phyloP scores from a whole-genome alignment of 2,113 vertebrate genomes.

The Brachypodius melanocephalos region DNA sequence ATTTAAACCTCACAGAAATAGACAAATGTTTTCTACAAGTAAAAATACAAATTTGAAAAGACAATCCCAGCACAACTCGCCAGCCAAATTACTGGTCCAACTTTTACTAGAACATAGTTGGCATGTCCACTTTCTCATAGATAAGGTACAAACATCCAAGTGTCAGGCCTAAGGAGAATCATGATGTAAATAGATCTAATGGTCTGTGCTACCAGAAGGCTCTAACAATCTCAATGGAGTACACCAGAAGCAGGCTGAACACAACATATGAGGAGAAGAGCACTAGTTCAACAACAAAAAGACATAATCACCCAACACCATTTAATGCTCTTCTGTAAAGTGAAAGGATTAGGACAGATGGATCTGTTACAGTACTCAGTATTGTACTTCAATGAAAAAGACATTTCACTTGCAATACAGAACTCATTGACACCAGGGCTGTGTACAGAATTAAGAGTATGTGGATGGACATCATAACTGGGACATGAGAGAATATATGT shows the following conservation, averaged over 20 bases:
- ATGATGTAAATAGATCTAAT: neutral
- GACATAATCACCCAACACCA: neutral
- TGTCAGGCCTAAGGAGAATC: neutral
- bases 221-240: neutral
- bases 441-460: neutral
- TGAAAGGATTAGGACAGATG: neutral
- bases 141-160: neutral
- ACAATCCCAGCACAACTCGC: neutral
- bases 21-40: neutral
- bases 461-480: neutral
- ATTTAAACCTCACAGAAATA: neutral
- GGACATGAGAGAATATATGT: neutral
- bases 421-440: neutral
- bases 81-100: neutral
- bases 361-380: neutral
- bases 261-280: neutral
- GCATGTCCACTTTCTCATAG: neutral
- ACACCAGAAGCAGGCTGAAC: neutral
- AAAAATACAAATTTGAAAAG: neutral
- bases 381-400: neutral
- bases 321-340: neutral
- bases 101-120: neutral
- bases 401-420: neutral
- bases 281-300: neutral
- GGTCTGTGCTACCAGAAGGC: neutral